Conservation (phyloP, 2,797 vertebrate genomes). For the Adelosebastes latens region DNA sequence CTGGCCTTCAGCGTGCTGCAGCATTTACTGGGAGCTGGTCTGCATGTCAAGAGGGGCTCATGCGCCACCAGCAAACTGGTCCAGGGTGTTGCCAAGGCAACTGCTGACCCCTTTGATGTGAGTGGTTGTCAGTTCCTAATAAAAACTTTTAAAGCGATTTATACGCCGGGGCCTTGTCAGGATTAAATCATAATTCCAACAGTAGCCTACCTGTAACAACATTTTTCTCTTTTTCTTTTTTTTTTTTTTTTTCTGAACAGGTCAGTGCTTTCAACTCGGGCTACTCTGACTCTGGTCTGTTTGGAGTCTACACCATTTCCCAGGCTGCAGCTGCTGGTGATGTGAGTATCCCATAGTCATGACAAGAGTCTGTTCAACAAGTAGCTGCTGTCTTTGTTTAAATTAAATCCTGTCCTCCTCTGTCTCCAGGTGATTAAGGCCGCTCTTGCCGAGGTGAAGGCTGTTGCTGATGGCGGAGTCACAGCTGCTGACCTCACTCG, state of each 20-base stretch:
- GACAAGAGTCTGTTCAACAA: background rate
- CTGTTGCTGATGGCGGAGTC: slow-evolving; percentile 88
- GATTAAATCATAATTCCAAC: background rate
- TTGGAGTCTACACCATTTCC: slow-evolving; percentile 92
- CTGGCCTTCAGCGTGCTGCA: slow-evolving; percentile 92
- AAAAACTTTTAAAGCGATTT: background rate
- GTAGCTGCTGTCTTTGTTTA: background rate
- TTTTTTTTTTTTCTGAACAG: slow-evolving; percentile 70
- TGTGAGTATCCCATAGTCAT: slow-evolving; percentile 79
- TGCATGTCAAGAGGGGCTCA: slow-evolving; percentile 91
- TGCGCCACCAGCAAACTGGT: slow-evolving; percentile 82
- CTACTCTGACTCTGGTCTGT: slow-evolving; percentile 96
- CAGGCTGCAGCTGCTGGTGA: slow-evolving; percentile 84
- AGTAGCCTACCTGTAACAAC: background rate
- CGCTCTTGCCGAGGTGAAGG: slow-evolving; percentile 88
- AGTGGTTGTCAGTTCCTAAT: slow-evolving; percentile 66
- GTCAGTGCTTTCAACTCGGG: slow-evolving; percentile 89
- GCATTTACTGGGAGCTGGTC: slow-evolving; percentile 91
- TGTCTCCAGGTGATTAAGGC: slow-evolving; percentile 90
- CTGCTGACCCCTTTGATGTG: slow-evolving; percentile 90
- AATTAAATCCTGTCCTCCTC: background rate
- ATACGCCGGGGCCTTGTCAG: background rate
- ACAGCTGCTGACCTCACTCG: slow-evolving; percentile 85
- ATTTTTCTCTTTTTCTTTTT: background rate
- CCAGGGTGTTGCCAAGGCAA: slow-evolving; percentile 86